Conservation (phyloP, 2,797 vertebrate species). For the Micromesistius poutassou region DNA sequence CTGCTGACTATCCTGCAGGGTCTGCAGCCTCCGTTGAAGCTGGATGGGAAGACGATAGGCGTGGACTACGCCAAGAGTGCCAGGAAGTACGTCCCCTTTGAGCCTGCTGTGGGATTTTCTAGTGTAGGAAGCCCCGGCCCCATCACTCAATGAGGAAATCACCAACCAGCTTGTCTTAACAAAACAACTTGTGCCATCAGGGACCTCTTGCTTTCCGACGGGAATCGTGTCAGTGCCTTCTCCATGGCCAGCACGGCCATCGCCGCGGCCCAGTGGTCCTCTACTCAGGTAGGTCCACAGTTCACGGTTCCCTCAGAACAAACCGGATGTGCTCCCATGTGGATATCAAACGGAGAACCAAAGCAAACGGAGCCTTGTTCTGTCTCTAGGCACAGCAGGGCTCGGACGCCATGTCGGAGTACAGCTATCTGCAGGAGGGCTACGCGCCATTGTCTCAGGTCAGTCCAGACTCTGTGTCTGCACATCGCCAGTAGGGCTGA, state of each 20-base stretch:
- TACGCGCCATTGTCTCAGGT: slow-evolving; percentile 87
- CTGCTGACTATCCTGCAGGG: slow-evolving; percentile 94
- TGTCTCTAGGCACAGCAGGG: slow-evolving; percentile 79
- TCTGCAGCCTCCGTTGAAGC: slow-evolving; percentile 92
- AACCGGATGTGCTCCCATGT: neutral
- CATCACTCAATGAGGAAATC: neutral
- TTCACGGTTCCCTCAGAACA: neutral
- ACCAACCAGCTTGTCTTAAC: neutral
- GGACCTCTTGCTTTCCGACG: slow-evolving; percentile 91
- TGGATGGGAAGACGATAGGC: slow-evolving; percentile 97
- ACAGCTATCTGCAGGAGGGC: slow-evolving; percentile 89
- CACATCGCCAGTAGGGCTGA: too few relatives aligned
- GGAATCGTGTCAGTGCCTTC: slow-evolving; percentile 94
- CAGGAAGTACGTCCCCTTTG: slow-evolving; percentile 84
- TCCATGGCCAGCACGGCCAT: slow-evolving; percentile 98
- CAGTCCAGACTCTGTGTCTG: slow-evolving; percentile 21
- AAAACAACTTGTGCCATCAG: slow-evolving; percentile 55
- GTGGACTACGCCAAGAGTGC: slow-evolving; percentile 99
- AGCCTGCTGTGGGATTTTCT: neutral
- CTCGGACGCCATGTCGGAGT: slow-evolving; percentile 85
- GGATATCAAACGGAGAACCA: neutral
- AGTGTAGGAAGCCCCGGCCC: neutral
- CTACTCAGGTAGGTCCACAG: slow-evolving; percentile 83
- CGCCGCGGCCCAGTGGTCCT: slow-evolving; percentile 98
- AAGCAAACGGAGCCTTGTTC: neutral